phyloP scores from a whole-genome alignment of 2,113 vertebrate genomes.

The Thomomys bottae region DNA sequence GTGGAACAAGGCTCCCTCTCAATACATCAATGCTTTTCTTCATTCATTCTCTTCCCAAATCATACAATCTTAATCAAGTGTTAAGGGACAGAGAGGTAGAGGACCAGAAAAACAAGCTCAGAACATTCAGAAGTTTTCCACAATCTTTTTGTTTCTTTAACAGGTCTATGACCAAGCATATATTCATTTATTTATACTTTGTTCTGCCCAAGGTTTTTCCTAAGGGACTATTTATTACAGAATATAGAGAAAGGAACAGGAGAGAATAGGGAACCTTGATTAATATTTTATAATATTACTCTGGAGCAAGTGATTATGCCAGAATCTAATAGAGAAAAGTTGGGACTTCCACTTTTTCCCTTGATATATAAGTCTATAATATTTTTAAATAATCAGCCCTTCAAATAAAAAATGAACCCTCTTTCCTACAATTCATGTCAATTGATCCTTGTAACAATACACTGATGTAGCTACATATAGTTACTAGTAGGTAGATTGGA shows the following conservation, averaged over 20 bases:
- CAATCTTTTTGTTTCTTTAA: background rate
- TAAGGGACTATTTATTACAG: background rate
- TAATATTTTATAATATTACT: background rate
- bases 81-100: fast-evolving
- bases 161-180: background rate
- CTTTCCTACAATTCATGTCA: background rate
- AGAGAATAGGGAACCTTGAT: background rate
- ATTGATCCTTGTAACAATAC: background rate
- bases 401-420: background rate
- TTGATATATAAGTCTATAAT: background rate
- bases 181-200: background rate
- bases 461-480: background rate
- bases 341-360: background rate
- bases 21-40: too few species aligned
- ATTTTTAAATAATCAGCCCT: conserved; percentile 1
- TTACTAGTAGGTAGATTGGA: background rate
- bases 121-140: background rate
- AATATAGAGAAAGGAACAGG: background rate
- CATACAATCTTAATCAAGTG: background rate
- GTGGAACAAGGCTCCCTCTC: background rate
- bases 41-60: background rate
- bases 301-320: background rate
- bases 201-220: background rate
- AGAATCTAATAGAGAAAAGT: background rate
- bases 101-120: background rate